These are phyloP conservation scores for Hiodon alosoides DNA, from an alignment of 2,113 vertebrate genomes.

Conservation along the genomic window DNA sequence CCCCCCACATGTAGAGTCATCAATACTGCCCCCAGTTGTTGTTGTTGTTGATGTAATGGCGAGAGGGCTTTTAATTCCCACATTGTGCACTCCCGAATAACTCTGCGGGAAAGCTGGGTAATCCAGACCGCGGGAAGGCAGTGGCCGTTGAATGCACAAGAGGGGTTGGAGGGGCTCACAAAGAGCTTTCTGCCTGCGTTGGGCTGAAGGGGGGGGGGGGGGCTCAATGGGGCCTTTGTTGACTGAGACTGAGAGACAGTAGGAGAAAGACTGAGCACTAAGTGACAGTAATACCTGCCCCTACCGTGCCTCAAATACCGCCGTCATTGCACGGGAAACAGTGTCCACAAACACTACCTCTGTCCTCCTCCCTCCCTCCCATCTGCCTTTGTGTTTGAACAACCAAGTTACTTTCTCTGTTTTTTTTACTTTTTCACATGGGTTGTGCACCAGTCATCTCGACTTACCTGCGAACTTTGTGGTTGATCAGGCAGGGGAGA, in stretches of 20 bases:
- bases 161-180: constrained; percentile 52
- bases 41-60: constrained; percentile 8
- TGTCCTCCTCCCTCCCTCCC: constrained; percentile 32
- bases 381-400: constrained; percentile 37
- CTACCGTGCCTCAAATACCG: constrained; percentile 37
- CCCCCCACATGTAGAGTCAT: not conserved
- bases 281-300: constrained; percentile 69
- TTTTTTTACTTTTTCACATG: constrained; percentile 5
- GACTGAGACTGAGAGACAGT: constrained; percentile 51
- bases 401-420: constrained; percentile 34
- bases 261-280: constrained; percentile 48
- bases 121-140: constrained; percentile 40
- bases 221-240: constrained; percentile 82
- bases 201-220: constrained; percentile 44
- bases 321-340: constrained; percentile 34
- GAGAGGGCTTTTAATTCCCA: constrained; percentile 9
- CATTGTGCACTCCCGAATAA: constrained; percentile 50
- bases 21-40: not conserved
- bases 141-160: constrained; percentile 43
- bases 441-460: not conserved
- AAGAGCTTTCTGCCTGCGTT: constrained; percentile 70
- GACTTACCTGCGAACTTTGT: constrained; percentile 18
- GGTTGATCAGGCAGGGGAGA: not conserved
- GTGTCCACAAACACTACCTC: constrained; percentile 37
- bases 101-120: constrained; percentile 60